A percentile compares a stretch with the other conserved stretches of the same genome.
Conservation (phyloP, 1,140 invertebrate species). For the Rhopalosiphum maidis region DNA sequence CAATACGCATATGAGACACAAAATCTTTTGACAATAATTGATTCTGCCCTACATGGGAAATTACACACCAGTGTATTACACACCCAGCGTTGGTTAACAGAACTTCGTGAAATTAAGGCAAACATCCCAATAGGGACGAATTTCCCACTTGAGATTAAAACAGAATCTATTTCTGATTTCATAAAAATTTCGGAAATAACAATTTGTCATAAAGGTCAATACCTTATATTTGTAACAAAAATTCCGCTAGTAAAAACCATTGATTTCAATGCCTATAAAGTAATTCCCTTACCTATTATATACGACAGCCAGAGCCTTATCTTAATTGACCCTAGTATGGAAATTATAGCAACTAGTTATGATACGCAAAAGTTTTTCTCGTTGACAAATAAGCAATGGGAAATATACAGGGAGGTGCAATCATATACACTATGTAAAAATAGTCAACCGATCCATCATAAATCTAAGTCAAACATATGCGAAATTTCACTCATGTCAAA, state of each 20-base stretch:
- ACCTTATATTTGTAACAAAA: no score
- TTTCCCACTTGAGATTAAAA: background rate
- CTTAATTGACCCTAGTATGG: background rate
- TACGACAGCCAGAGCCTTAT: background rate
- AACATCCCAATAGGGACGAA: background rate
- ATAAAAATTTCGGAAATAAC: background rate
- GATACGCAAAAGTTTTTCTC: background rate
- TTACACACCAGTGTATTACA: background rate
- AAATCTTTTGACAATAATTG: background rate
- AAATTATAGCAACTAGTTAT: background rate
- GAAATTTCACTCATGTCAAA: background rate
- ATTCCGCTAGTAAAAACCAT: no score
- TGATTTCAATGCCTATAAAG: no score
- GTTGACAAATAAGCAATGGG: background rate
- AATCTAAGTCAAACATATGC: background rate
- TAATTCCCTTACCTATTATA: no score
- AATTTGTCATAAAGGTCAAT: background rate
- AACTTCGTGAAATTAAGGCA: background rate
- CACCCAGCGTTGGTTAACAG: background rate
- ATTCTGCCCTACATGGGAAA: background rate
- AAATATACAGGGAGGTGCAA: background rate
- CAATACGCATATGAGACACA: background rate
- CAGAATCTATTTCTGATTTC: conserved; percentile 11
- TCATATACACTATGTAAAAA: background rate
- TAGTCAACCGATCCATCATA: conserved; percentile 8